phyloP scores from a whole-genome alignment of 2,888 invertebrate species.

The Bembecia ichneumoniformis region DNA sequence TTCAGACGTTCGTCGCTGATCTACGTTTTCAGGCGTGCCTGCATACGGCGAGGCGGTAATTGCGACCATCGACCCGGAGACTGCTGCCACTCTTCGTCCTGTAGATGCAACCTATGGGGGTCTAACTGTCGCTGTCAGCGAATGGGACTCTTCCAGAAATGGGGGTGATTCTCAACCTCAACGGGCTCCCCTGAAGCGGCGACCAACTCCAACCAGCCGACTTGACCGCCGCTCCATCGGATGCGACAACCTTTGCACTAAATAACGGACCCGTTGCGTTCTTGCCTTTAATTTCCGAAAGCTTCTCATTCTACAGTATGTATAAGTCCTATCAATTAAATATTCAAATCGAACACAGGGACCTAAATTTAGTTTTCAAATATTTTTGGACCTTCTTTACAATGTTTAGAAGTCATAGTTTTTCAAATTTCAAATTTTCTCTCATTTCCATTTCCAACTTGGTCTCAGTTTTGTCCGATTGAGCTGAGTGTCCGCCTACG shows the following conservation, averaged over 20 bases:
- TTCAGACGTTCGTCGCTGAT: conserved; percentile 88
- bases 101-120: conserved; percentile 91
- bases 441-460: conserved; percentile 17
- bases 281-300: conserved; percentile 23
- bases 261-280: conserved; percentile 57
- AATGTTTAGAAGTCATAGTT: conserved; percentile 32
- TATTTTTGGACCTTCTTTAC: conserved; percentile 65
- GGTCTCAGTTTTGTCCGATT: conserved; percentile 43
- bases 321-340: conserved; percentile 23
- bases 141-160: conserved; percentile 90
- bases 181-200: conserved; percentile 44
- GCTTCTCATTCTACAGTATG: conserved; percentile 21
- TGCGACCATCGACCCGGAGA: conserved; percentile 89
- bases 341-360: conserved; percentile 61
- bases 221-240: conserved; percentile 58
- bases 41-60: conserved; percentile 84
- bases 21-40: conserved; percentile 88
- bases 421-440: conserved; percentile 15
- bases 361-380: conserved; percentile 59
- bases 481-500: conserved; percentile 68
- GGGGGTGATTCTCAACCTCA: conserved; percentile 71
- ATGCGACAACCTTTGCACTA: conserved; percentile 50
- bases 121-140: conserved; percentile 91
- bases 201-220: conserved; percentile 53
- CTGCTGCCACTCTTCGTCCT: conserved; percentile 89